Conservation (phyloP, 2,113 vertebrate species). For the Sylvicapra grimmia region DNA sequence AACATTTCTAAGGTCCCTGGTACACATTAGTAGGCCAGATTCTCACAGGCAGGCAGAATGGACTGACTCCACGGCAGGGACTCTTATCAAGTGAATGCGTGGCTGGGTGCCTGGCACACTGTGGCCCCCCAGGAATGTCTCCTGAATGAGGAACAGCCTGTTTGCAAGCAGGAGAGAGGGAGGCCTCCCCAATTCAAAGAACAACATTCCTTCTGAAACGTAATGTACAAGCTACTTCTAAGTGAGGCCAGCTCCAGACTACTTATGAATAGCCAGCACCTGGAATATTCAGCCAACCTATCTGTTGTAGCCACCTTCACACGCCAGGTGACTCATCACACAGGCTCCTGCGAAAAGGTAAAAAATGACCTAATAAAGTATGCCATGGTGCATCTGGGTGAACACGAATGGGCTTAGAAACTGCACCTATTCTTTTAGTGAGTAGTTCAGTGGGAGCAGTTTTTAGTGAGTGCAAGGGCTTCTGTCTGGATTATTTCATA, state of each 20-base stretch:
- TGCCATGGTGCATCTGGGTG: rapidly evolving
- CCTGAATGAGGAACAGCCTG: not conserved
- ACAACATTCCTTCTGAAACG: not conserved
- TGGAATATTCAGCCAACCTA: rapidly evolving
- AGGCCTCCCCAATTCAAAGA: not conserved
- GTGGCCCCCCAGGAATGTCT: not conserved
- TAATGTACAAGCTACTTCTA: not conserved
- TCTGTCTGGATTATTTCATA: not conserved
- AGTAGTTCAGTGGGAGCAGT: not conserved
- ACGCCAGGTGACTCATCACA: not conserved
- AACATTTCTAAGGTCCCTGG: not conserved
- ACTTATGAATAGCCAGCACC: rapidly evolving
- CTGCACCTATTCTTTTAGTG: not conserved
- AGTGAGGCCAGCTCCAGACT: not conserved
- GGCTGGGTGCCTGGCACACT: not conserved
- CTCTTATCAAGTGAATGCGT: not conserved
- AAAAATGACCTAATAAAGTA: not conserved
- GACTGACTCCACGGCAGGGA: rapidly evolving
- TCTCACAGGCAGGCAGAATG: not conserved
- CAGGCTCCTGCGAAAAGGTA: not conserved
- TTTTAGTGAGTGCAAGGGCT: not conserved
- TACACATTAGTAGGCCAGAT: not conserved
- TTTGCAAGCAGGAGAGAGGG: not conserved
- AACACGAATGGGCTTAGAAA: not conserved
- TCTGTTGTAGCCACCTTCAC: not conserved